A percentile compares a stretch with the other conserved stretches of the same genome.
These are phyloP conservation scores for Margarornis squamiger DNA, from an alignment of 2,797 vertebrate species.

Conservation along the genomic window DNA sequence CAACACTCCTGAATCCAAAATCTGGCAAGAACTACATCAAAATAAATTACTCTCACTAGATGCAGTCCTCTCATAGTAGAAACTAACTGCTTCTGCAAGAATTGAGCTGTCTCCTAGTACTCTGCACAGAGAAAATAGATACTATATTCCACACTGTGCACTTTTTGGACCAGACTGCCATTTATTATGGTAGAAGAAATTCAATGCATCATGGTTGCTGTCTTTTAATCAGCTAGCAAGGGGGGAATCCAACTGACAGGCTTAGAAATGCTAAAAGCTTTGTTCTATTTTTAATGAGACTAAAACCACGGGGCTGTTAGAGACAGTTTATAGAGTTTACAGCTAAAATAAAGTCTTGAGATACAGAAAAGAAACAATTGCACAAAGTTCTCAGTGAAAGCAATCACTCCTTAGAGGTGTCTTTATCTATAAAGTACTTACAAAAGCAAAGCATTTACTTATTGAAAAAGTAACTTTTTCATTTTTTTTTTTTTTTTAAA, in stretches of 20 bases:
- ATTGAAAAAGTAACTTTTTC: not conserved
- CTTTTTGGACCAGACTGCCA: not conserved
- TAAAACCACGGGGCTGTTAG: conserved; percentile 31
- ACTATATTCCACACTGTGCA: not conserved
- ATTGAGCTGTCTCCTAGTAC: not conserved
- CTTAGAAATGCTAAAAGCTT: conserved; percentile 56
- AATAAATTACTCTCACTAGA: not conserved
- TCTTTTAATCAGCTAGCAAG: conserved; percentile 47
- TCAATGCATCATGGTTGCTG: not conserved
- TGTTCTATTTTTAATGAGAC: conserved; percentile 62
- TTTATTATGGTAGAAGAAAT: conserved; percentile 31
- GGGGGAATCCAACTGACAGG: conserved; percentile 43
- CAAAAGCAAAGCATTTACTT: not conserved
- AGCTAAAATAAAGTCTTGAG: conserved; percentile 20
- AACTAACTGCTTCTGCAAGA: not conserved
- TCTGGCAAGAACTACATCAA: not conserved
- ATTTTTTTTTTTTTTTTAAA: not conserved
- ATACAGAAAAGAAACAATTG: not conserved
- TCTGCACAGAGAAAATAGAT: not conserved
- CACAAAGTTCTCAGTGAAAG: not conserved
- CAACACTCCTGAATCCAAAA: not conserved
- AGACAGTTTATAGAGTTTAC: conserved; percentile 26
- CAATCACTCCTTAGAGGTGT: not conserved
- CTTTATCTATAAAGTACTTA: not conserved
- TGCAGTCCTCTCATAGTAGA: not conserved